phyloP scores from a whole-genome alignment of 2,113 vertebrate genomes.

The Chinchilla lanigera region DNA sequence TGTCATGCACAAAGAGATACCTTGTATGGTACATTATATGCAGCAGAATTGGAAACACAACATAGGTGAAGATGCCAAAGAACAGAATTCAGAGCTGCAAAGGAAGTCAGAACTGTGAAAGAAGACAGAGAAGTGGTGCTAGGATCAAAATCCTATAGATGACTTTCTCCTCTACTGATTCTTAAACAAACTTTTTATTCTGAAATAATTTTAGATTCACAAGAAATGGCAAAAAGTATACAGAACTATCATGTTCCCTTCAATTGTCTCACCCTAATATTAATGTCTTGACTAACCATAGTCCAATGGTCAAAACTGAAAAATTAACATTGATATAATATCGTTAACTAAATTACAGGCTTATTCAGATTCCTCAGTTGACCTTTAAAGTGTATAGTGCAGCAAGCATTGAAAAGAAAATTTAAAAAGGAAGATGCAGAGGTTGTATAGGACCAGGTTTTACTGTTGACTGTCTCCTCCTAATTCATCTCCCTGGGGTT shows the following conservation, averaged over 20 bases:
- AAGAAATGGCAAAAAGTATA: conserved; percentile 28
- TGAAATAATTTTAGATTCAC: conserved; percentile 37
- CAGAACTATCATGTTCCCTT: not conserved
- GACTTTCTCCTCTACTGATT: not conserved
- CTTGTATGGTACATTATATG: not conserved
- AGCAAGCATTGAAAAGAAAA: not conserved
- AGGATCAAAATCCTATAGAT: not conserved
- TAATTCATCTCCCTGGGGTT: not conserved
- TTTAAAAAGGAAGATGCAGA: not conserved
- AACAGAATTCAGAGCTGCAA: not conserved
- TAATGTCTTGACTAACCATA: conserved; percentile 39
- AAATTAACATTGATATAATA: conserved; percentile 28
- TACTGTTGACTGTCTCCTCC: not conserved
- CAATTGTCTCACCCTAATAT: not conserved
- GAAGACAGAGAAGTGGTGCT: not conserved
- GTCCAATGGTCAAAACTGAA: conserved; percentile 42
- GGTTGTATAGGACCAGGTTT: not conserved
- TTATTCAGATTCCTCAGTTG: conserved; percentile 39
- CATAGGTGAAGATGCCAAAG: not conserved
- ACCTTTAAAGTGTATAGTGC: conserved; percentile 29
- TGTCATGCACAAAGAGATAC: not conserved
- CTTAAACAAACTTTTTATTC: not conserved
- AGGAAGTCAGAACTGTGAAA: conserved; percentile 6
- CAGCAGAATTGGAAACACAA: not conserved
- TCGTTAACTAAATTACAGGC: conserved; percentile 52